These are phyloP conservation scores for Eilema griseolum DNA, from an alignment of 2,888 invertebrate species.

Conservation along the genomic window DNA sequence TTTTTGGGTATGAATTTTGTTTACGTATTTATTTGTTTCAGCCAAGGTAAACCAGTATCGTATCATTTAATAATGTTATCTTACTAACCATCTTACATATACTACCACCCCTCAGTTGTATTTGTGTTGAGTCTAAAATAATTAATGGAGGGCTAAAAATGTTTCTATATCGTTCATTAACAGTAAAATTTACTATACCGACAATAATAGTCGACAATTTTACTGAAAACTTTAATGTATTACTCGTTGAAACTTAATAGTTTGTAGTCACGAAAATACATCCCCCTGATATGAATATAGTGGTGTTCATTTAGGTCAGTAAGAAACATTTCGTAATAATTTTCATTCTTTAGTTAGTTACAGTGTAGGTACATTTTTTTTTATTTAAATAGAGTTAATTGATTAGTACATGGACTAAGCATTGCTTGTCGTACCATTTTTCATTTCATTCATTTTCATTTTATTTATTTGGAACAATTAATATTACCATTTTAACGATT, in stretches of 20 bases:
- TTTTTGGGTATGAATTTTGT: background rate
- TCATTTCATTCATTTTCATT: no score
- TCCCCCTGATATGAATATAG: conserved; percentile 18
- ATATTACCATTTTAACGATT: no score
- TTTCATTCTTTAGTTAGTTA: background rate
- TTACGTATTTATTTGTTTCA: background rate
- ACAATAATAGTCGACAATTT: conserved; percentile 19
- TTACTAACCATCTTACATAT: background rate
- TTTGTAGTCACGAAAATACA: conserved; percentile 34
- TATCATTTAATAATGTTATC: background rate
- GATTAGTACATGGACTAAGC: no score
- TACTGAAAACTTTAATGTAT: conserved; percentile 25
- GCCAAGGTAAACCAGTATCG: background rate
- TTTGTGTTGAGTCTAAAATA: background rate
- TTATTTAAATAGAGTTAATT: no score
- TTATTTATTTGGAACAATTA: no score
- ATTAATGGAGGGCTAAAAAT: background rate
- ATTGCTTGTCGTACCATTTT: no score
- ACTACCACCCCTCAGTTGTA: background rate
- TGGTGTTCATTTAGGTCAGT: conserved; percentile 21
- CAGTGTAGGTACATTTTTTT: no score
- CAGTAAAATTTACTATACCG: background rate
- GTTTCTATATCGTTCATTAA: background rate
- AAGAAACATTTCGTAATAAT: conserved; percentile 21
- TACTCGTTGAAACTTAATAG: conserved; percentile 27